Base-by-base conservation (phyloP, 2,888 invertebrate species). In the Cryptocephalus moraei region DNA sequence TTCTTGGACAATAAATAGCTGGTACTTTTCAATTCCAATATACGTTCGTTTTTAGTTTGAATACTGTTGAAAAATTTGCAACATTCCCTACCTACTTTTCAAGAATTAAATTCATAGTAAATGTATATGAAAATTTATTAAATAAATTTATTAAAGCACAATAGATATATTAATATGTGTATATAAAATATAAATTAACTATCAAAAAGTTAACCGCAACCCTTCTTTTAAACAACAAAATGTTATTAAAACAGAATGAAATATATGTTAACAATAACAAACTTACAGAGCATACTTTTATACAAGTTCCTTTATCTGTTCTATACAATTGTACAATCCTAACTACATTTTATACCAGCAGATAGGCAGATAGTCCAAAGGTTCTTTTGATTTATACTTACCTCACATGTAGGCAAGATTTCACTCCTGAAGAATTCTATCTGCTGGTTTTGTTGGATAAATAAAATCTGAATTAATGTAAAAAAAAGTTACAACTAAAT, bases 401-500 rank as follows among this genome's bases (percentile, higher is more conserved):
- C 22, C 22, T 2, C 22, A 22, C 22, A 22, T 22, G n/a, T 22
- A 22, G 22, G 22, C 22, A 22, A 22, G 22, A 22, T 22, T 22
- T 22, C 22, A 22, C 22, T 22, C 22, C 22, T 22, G 22, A 2
- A 22, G 22, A 22, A 22, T 22, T 22, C 22, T 36, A 36, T 36
- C 36, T 36, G 36, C 36, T 36, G 36, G 12, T 36, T 36, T 36
- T n/a, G 12, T n/a, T 11, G 36, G n/a, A 36, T 49, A 11, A 40
- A 40, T 10, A 43, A 47, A 36, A 36, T 22, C 22, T 22, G 22
- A 22, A 22, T 36, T n/a, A 36, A 46, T 51, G 51, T 50, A 55
- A 52, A 53, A 57, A 53, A 48, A 49, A 54, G 52, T 65, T 61
- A 63, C 52, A 67, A 65, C 66, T 68, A 68, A 69, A 66, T 70